phyloP scores from a whole-genome alignment of 2,797 vertebrate genomes.

The Sphenopsis melanotis region DNA sequence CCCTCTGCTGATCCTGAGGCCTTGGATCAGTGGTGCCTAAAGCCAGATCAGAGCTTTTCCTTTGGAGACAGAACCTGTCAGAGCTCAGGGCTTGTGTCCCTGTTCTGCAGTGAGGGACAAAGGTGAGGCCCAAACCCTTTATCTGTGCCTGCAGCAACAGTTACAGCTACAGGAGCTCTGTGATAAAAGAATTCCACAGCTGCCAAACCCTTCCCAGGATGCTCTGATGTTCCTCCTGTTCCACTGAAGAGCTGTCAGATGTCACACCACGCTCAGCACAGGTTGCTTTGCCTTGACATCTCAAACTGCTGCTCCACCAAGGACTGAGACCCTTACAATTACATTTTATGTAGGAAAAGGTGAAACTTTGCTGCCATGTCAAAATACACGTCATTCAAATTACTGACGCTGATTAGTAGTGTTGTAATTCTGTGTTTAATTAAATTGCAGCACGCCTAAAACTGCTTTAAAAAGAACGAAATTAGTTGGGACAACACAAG shows the following conservation, averaged over 20 bases:
- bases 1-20: not conserved
- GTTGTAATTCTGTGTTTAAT: not conserved
- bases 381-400: not conserved
- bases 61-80: not conserved
- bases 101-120: not conserved
- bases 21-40: not conserved
- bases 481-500: fast-evolving
- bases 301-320: not conserved
- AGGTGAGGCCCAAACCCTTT: not conserved
- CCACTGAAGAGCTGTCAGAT: not conserved
- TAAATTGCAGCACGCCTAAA: not conserved
- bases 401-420: not conserved
- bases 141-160: not conserved
- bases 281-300: not conserved
- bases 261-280: not conserved
- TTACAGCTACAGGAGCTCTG: not conserved
- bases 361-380: not conserved
- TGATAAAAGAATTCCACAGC: not conserved
- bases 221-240: not conserved
- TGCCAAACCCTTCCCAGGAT: not conserved
- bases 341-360: not conserved
- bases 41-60: not conserved
- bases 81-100: not conserved
- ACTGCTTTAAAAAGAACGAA: not conserved
- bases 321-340: not conserved